Evolutionary conservation across 2,797 vertebrate genomes (phyloP).

Genomic region (Leucoraja ocellata): DNA sequence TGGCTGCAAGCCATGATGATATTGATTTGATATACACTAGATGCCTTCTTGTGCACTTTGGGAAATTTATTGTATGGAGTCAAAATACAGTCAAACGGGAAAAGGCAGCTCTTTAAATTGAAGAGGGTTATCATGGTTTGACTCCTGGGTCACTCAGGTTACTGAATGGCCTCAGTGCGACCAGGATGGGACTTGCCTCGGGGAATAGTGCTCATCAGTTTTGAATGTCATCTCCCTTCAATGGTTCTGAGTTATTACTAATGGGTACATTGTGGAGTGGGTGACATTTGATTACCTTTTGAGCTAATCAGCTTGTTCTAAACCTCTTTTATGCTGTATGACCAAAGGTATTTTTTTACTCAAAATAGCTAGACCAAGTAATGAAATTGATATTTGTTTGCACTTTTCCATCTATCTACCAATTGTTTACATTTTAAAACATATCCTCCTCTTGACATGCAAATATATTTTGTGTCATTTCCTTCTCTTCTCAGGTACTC

Average conservation of each 20-base stretch:
- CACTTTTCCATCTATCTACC: not conserved
- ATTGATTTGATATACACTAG: slow-evolving; percentile 77
- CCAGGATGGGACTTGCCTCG: slow-evolving; percentile 56
- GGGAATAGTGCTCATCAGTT: slow-evolving; percentile 66
- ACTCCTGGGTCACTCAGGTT: slow-evolving; percentile 65
- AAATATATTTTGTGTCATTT: not conserved
- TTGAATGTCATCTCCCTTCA: slow-evolving; percentile 68
- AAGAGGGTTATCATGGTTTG: slow-evolving; percentile 66
- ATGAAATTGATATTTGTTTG: not conserved
- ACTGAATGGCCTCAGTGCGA: slow-evolving; percentile 62
- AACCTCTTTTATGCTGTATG: slow-evolving; percentile 58
- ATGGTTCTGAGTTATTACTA: slow-evolving; percentile 67
- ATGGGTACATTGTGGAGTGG: slow-evolving; percentile 62
- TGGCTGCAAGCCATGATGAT: slow-evolving; percentile 63
- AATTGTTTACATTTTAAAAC: not conserved
- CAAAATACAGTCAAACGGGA: slow-evolving; percentile 60
- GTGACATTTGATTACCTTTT: slow-evolving; percentile 70
- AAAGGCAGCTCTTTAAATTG: slow-evolving; percentile 67
- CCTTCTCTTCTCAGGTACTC: not conserved
- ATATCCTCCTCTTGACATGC: no score
- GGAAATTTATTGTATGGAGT: slow-evolving; percentile 71
- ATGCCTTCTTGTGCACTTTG: slow-evolving; percentile 56
- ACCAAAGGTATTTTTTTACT: slow-evolving; percentile 44
- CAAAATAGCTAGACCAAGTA: not conserved
- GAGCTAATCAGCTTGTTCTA: slow-evolving; percentile 60